Conservation (phyloP, 2,888 invertebrate genomes). For the Trachelus stipa region DNA sequence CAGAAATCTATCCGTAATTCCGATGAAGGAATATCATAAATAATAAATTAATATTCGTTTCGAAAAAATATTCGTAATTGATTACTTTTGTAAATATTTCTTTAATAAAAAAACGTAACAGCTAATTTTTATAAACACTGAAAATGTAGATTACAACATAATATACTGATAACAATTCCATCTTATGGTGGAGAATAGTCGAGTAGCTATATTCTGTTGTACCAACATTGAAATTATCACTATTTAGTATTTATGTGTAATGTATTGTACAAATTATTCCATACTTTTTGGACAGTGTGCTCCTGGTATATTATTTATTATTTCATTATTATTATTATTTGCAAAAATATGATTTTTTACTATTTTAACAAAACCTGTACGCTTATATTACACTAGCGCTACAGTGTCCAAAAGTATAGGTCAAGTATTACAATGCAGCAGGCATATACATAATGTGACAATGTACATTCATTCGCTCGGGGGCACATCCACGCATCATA, state of each 20-base stretch:
- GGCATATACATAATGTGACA: slow-evolving; percentile 35
- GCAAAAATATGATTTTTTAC: slow-evolving; percentile 57
- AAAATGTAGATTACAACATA: slow-evolving; percentile 62
- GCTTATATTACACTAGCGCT: slow-evolving; percentile 47
- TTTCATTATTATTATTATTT: slow-evolving; percentile 35
- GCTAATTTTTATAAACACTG: slow-evolving; percentile 60
- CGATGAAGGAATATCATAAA: slow-evolving; percentile 21
- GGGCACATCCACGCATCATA: slow-evolving; percentile 30
- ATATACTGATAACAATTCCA: slow-evolving; percentile 62
- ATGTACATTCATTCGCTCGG: slow-evolving; percentile 34
- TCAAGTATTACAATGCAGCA: slow-evolving; percentile 57
- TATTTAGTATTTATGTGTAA: slow-evolving; percentile 52
- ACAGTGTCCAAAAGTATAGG: slow-evolving; percentile 62
- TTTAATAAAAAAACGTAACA: slow-evolving; percentile 59
- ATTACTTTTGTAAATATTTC: slow-evolving; percentile 54
- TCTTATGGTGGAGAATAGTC: slow-evolving; percentile 54
- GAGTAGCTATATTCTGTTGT: slow-evolving; percentile 56
- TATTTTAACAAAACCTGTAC: slow-evolving; percentile 47
- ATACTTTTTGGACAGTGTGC: slow-evolving; percentile 62
- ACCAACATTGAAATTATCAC: slow-evolving; percentile 60
- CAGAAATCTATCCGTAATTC: slow-evolving; percentile 13
- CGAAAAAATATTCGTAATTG: slow-evolving; percentile 51
- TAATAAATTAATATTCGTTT: slow-evolving; percentile 48
- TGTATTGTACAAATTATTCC: slow-evolving; percentile 62
- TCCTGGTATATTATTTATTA: slow-evolving; percentile 36